Conservation (phyloP, 2,113 vertebrate genomes). For the Cebidichthys violaceus region DNA sequence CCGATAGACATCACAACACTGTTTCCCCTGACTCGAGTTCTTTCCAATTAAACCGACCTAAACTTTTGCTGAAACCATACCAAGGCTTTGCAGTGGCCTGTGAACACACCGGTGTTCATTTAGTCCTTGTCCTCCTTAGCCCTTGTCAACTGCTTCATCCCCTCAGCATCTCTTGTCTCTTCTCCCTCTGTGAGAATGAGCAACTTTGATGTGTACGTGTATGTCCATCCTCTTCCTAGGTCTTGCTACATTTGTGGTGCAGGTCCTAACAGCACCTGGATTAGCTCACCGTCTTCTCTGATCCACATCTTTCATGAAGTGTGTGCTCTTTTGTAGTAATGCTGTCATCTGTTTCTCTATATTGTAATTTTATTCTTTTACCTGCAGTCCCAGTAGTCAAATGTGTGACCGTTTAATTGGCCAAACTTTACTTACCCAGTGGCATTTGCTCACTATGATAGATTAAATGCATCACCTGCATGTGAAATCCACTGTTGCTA, state of each 20-base stretch:
- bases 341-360: neutral
- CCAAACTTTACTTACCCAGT: neutral
- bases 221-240: neutral
- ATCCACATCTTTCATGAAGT: neutral
- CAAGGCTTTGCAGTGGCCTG: neutral
- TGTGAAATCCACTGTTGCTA: slow-evolving; percentile 4
- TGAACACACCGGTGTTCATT: neutral
- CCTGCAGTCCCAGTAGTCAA: neutral
- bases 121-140: neutral
- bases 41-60: neutral
- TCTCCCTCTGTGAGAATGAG: neutral
- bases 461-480: slow-evolving; percentile 20
- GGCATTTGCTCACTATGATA: slow-evolving; percentile 10
- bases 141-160: neutral
- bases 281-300: neutral
- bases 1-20: neutral
- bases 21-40: neutral
- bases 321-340: neutral
- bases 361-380: neutral
- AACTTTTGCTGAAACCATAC: slow-evolving; percentile 14
- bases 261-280: neutral
- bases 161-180: neutral
- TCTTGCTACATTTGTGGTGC: neutral
- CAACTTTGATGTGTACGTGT: neutral
- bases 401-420: neutral